Conservation (phyloP, 2,888 invertebrate species). For the Campoplex nolae region DNA sequence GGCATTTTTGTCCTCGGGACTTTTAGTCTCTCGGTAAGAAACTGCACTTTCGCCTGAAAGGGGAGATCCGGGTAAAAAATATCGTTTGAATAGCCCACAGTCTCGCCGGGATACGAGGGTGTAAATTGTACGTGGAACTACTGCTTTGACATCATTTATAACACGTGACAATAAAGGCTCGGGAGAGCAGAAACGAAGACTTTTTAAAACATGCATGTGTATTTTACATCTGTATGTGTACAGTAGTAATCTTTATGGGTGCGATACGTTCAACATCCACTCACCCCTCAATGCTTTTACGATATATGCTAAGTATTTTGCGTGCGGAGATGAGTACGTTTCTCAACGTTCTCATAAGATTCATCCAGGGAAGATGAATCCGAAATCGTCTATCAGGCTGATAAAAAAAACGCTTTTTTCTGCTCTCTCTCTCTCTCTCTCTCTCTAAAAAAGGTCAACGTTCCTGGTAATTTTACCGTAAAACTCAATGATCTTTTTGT, state of each 20-base stretch:
- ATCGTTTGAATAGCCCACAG: slow-evolving; percentile 82
- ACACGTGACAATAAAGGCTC: slow-evolving; percentile 83
- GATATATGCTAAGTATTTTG: slow-evolving; percentile 57
- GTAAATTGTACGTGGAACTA: slow-evolving; percentile 62
- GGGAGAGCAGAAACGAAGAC: slow-evolving; percentile 62
- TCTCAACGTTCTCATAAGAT: slow-evolving; percentile 66
- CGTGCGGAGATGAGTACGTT: slow-evolving; percentile 50
- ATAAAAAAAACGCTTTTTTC: not conserved
- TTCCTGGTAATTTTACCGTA: not conserved
- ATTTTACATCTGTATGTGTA: too few relatives aligned
- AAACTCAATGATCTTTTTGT: not conserved
- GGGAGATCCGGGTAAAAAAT: slow-evolving; percentile 82
- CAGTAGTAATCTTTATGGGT: slow-evolving; percentile 36
- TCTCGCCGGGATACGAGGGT: slow-evolving; percentile 30
- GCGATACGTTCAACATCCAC: slow-evolving; percentile 74
- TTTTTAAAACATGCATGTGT: too few relatives aligned
- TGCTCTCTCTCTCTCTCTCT: too few relatives aligned
- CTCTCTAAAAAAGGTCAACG: not conserved
- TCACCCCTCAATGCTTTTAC: slow-evolving; percentile 60
- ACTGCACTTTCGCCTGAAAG: slow-evolving; percentile 77
- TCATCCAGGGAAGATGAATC: slow-evolving; percentile 40
- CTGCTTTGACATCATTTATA: slow-evolving; percentile 82
- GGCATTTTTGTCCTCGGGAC: not conserved
- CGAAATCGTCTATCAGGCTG: not conserved
- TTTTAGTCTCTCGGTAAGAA: slow-evolving; percentile 49